Conservation (phyloP, 2,113 vertebrate species). For the Rhodinocichla rosea region DNA sequence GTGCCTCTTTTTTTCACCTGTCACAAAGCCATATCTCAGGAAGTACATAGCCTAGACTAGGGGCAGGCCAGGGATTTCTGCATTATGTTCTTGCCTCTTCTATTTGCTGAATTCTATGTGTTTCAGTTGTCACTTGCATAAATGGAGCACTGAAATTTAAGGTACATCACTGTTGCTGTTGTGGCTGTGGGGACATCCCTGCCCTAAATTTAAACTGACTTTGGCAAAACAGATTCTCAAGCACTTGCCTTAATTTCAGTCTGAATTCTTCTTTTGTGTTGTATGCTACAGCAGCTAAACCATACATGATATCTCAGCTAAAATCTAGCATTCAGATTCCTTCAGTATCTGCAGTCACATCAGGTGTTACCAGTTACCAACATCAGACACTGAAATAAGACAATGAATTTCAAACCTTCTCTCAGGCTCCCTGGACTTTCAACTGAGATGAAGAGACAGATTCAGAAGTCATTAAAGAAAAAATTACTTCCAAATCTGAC, state of each 20-base stretch:
- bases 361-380: neutral
- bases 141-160: neutral
- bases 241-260: neutral
- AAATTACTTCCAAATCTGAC: neutral
- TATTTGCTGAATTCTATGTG: neutral
- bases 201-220: neutral
- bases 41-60: neutral
- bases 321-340: neutral
- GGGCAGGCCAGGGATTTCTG: neutral
- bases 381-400: neutral
- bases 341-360: neutral
- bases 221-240: neutral
- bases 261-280: neutral
- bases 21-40: neutral
- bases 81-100: neutral
- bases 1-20: neutral
- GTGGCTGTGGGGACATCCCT: neutral
- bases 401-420: neutral
- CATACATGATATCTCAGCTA: neutral
- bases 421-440: neutral
- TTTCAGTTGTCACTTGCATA: neutral
- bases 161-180: neutral
- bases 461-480: neutral
- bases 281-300: neutral
- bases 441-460: neutral